Evolutionary conservation across 2,888 invertebrate genomes (phyloP).

Genomic region (Lasioglossum vierecki): DNA sequence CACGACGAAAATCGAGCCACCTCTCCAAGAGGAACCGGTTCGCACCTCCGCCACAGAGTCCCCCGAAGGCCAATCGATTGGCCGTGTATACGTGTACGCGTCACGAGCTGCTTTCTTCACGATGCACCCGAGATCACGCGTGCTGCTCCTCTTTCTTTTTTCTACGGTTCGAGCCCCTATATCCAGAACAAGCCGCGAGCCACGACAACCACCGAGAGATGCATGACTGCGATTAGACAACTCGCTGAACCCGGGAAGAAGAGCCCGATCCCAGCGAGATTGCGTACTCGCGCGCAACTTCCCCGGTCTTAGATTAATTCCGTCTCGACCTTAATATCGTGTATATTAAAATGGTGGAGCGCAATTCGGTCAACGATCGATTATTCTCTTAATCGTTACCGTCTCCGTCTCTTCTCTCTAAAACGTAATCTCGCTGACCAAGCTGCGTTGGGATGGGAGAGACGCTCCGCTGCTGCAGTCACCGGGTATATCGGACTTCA

Average conservation of each 20-base stretch:
- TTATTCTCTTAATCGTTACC: not conserved
- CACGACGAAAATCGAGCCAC: constrained; percentile 67
- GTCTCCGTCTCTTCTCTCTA: not conserved
- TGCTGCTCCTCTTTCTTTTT: constrained; percentile 35
- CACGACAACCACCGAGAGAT: constrained; percentile 57
- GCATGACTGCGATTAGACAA: constrained; percentile 59
- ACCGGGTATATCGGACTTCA: constrained; percentile 65
- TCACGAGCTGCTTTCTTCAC: constrained; percentile 65
- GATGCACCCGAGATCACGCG: constrained; percentile 63
- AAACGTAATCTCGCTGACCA: not conserved
- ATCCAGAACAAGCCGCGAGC: constrained; percentile 61
- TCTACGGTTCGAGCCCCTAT: constrained; percentile 55
- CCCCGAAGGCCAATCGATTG: constrained; percentile 74
- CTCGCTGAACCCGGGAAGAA: constrained; percentile 19
- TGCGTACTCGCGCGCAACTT: constrained; percentile 24
- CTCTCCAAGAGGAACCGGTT: constrained; percentile 75
- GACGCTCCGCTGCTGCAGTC: constrained; percentile 27
- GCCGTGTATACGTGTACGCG: constrained; percentile 30
- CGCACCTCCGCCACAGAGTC: constrained; percentile 67
- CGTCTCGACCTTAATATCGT: constrained; percentile 24
- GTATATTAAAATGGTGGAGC: constrained; percentile 43
- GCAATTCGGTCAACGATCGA: constrained; percentile 15
- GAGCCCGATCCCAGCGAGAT: constrained; percentile 33
- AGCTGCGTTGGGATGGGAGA: not conserved
- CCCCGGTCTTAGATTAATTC: constrained; percentile 1